Percentiles rank a stretch among this genome's conserved stretches.
phyloP scores from a whole-genome alignment of 2,888 invertebrate species.

The Ceriagrion tenellum region DNA sequence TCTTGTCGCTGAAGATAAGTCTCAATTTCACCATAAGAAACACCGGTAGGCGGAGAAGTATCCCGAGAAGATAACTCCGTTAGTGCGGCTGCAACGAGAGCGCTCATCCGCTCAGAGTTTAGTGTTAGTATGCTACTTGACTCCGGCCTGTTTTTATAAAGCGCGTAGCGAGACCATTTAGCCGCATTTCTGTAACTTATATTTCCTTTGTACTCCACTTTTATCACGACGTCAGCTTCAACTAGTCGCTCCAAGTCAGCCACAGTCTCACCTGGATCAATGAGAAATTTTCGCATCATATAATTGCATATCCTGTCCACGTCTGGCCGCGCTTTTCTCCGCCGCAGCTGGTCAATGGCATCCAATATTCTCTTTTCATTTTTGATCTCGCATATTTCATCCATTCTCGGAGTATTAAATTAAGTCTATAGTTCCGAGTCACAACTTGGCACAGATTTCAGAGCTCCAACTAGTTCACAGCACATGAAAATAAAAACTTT shows the following conservation, averaged over 20 bases:
- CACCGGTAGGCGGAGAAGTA: constrained; percentile 84
- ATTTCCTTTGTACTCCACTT: constrained; percentile 92
- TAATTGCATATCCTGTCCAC: constrained; percentile 90
- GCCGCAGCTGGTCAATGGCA: constrained; percentile 90
- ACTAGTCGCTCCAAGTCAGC: constrained; percentile 87
- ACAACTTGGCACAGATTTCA: constrained; percentile 1
- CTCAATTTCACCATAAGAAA: constrained; percentile 85
- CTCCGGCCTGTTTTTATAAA: constrained; percentile 76
- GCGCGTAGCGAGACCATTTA: constrained; percentile 81
- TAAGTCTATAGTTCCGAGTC: background rate
- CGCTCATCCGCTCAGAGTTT: constrained; percentile 75
- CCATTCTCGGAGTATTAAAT: constrained; percentile 17
- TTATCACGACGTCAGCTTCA: constrained; percentile 86
- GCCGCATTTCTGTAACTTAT: constrained; percentile 91
- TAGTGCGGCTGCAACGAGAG: constrained; percentile 84
- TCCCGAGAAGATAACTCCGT: constrained; percentile 81
- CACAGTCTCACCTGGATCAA: constrained; percentile 85
- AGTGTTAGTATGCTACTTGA: constrained; percentile 79
- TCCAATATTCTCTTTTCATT: constrained; percentile 87
- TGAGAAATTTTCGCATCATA: constrained; percentile 87
- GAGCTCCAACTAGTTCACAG: constrained; percentile 31
- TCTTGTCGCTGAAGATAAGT: constrained; percentile 84
- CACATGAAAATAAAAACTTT: constrained; percentile 56
- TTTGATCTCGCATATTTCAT: constrained; percentile 61
- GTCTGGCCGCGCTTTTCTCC: constrained; percentile 91